Base-by-base conservation (phyloP, 2,797 vertebrate species). In the Neoniphon sammara region DNA sequence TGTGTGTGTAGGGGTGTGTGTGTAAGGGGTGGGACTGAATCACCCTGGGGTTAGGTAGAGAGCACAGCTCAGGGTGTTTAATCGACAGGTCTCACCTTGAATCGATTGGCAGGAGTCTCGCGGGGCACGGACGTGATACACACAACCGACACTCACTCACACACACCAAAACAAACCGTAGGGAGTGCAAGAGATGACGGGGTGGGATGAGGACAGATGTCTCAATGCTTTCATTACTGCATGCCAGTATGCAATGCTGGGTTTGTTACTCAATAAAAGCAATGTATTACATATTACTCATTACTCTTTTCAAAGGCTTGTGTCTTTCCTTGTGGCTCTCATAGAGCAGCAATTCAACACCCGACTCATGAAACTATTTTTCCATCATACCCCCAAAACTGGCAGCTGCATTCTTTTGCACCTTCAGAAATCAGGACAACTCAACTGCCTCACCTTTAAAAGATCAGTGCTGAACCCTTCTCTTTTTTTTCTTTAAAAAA, bases 51-150 rank as follows among this genome's bases (percentile, higher is more conserved):
- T 91, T 91, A 90, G 91, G 88, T 84, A 88, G 88, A 88, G 89
- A 92, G 90, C 89, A 87, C 73, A 67, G 86, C 90, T 92, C 90
- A 88, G 89, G 89, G 91, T 92, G 90, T 92, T 92, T 90, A 93
- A 94, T 94, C 89, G 91, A 92, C 91, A 91, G 86, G 82, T 90
- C 89, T 92, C 91, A 93, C 92, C 89, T 92, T 93, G 88, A 90
- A 93, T 93, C 85, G 90, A 93, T 90, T 66, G 87, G 84, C 77
- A 80, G 84, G 88, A 86, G 83, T 87, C 88, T 87, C 76, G 27
- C 86, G 88, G 86, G 79, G 87, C 81, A 81, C 59, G 78, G 77
- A 90, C 85, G 88, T 90, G 88, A 91, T 88, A 82, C 89, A 92
- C 90, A 90, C 82, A 80, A 72, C 71, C 75, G 79, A 77, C 81